Evolutionary conservation across 37 sponge, comb jelly and placozoan genomes (phyloP), one percentile per base, ranked within the genome.

Genomic region (Diacarnus erythraeanus): DNA sequence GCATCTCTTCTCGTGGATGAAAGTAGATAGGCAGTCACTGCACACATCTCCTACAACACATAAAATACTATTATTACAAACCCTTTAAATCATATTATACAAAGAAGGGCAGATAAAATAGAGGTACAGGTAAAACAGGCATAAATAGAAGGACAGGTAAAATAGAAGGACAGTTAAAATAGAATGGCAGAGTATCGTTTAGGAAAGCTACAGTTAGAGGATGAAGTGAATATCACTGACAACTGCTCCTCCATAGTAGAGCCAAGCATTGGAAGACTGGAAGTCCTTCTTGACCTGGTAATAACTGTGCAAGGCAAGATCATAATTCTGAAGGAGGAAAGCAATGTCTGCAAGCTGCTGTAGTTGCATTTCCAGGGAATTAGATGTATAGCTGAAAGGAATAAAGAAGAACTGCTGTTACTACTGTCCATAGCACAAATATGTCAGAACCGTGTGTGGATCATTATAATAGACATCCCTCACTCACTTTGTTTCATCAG

Each of bases 301-400:
- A 78, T 96, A 96, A 64, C 75, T 91, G 69, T 69, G 80, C 26
- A 91, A 89, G 33, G 99, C 90, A 25, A 87, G 81, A 27, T 94
- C 94, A 56, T 94, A 98, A 84, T 87, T 90, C 71, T 98, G 99
- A 26, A 91, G 80, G n/a, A 98, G 86, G 65, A 98, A 90, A 26
- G 92, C 76, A 12, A 98, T 29, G 86, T 98, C 99, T 0, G 83
- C 99, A 25, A 98, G 44, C 66, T 76, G 89, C 21, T 94, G 58
- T 42, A 78, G 79, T 56, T 87, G 96, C 6, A 91, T 68, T 81
- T 98, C 99, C 31, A 80, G 63, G 2, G 99, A 95, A 39, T 96
- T 95, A 25, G 75, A 29, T 0, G 72, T 59, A 54, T 91, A 94
- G 36, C 94, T 98, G 59, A 18, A 54, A 6, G 66, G 33, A 8